Evolutionary conservation across 2,797 vertebrate genomes (phyloP), one percentile per base, ranked within the genome.

Genomic region (Acomys russatus): DNA sequence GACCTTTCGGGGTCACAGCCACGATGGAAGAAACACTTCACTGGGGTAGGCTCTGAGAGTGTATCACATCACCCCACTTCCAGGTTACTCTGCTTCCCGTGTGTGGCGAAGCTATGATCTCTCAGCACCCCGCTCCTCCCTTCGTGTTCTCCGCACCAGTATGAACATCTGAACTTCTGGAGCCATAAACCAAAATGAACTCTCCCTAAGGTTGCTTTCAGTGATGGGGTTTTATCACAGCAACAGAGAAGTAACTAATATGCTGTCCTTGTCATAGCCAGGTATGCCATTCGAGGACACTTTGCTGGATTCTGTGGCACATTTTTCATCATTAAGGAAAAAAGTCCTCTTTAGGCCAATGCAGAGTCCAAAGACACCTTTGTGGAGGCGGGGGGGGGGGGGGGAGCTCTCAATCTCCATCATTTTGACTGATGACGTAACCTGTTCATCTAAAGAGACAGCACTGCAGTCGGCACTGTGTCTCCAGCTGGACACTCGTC

Each of bases 281-380:
- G 82, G 18, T 0, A 0, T 5, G 71, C 66, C 87, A 20, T 1
- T 49, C 56, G 6, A 9, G 44, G 38, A 56, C 22, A 10, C 17
- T 49, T 56, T 12, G 23, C 66, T 92, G 79, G 38, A 22, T 35
- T 92, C 63, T 61, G 83, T 35, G 73, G 35, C 1, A 0, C 71
- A 59, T 76, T 94, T 89, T 90, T 68, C 61, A n/a, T 92, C 73
- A 18, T 68, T 71, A 91, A 88, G 56, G 54, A 92, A 95, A 95
- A 83, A 35, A 17, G 8, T 4, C 59, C 18, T 4, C 30, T 95
- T 80, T 88, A n/a, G 74, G 74, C 51, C 68, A 28, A 77, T 33
- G 35, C 1, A 56, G 83, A 83, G 28, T 68, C 89, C 30, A 51
- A 89, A 86, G 51, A 88, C 6, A 74, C 14, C 35, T 92, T 71